Base-by-base conservation (phyloP, 2,113 vertebrate species). In the Athene noctua region DNA sequence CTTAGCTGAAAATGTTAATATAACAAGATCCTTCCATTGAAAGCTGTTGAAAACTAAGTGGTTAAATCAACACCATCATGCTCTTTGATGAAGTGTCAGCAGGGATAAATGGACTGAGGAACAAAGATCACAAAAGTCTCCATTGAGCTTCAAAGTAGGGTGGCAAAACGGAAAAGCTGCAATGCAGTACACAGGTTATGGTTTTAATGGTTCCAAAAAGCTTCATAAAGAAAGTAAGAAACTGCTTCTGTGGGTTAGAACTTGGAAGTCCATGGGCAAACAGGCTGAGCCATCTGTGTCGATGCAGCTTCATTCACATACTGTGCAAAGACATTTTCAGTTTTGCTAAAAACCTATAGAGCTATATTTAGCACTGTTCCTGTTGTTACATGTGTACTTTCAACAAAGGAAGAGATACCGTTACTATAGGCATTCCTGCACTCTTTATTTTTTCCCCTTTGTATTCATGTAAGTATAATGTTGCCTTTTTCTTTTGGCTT, bases 41-140 rank as follows among this genome's bases (percentile, higher is more conserved):
- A 91, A 92, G 42, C 57, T 91, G 65, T 74, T 88, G 80, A 93
- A 96, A 96, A 91, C 36, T 86, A 90, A 71, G 81, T 88, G 71
- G 38, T 86, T 88, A 91, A 92, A 75, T 92, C 83, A 96, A 46
- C 80, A 89, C n/a, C 38, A 57, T 77, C 32, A 29, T 59, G 36
- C 18, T 82, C 79, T 95, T 96, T 88, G 58, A 92, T 87, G 86
- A 59, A 65, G 59, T 55, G 59, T 73, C 52, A 70, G 49, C 59
- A 38, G 77, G 52, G 55, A 87, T 87, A 88, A 90, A 86, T 7
- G 4, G 42, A 16, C 66, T 2, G 7, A 61, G 32, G 72, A 90
- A 77, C 15, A 85, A 42, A 61, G 58, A 91, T 36, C 7, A 66
- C 3, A 29, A 52, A 52, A 59, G 15, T 70, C 49, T 89, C 23